Evolutionary conservation across 2,797 vertebrate species (phyloP).

Genomic region (Schizothorax lantsangensis): DNA sequence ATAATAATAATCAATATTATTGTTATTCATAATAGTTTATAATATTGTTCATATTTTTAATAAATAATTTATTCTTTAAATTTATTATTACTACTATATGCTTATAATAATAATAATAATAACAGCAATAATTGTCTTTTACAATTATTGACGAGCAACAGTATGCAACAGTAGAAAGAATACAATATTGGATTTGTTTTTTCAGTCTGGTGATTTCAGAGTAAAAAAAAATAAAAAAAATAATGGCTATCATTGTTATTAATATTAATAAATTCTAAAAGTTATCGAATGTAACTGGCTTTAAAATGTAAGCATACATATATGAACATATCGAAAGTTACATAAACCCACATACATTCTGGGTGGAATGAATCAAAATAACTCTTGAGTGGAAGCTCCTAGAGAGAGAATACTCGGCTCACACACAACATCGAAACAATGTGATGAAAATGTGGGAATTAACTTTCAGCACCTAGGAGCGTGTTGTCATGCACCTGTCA

Average conservation of each 20-base stretch:
- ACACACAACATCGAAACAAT: not conserved
- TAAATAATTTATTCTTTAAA: not conserved
- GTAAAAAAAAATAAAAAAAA: not conserved
- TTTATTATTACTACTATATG: not conserved
- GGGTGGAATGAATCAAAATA: not conserved
- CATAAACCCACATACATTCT: not conserved
- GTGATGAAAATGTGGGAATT: constrained; percentile 3
- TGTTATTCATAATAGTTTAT: not conserved
- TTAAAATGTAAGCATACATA: not conserved
- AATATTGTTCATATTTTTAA: not conserved
- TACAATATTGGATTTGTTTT: not conserved
- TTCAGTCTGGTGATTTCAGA: not conserved
- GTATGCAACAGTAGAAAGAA: not conserved
- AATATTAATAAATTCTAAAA: not conserved
- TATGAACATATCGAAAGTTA: not conserved
- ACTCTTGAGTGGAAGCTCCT: not conserved
- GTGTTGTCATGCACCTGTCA: not conserved
- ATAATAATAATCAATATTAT: not conserved
- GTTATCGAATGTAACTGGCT: not conserved
- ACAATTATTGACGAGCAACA: not conserved
- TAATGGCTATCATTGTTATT: not conserved
- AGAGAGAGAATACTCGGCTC: not conserved
- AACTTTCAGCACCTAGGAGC: not conserved
- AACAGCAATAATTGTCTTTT: not conserved
- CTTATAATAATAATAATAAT: not conserved